Percentiles rank a stretch among this genome's conserved stretches.
phyloP scores from a whole-genome alignment of 2,113 vertebrate species.

The Marmota flaviventris region DNA sequence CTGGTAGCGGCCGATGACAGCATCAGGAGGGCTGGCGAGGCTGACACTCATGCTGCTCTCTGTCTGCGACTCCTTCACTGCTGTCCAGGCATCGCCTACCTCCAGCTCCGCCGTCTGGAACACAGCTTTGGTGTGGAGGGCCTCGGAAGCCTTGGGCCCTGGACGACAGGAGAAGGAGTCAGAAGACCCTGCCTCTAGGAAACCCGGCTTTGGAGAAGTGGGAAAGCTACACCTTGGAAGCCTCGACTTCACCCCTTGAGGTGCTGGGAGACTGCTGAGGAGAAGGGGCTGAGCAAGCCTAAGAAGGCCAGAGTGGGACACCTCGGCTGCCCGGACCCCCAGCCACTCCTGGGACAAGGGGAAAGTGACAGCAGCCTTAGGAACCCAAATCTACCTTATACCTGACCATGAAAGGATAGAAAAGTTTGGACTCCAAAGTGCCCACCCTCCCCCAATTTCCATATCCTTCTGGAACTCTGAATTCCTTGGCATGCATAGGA shows the following conservation, averaged over 20 bases:
- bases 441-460: neutral
- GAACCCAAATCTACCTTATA: neutral
- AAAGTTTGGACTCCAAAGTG: neutral
- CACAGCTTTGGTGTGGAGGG: slow-evolving; percentile 86
- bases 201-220: neutral
- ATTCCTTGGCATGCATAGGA: neutral
- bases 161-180: slow-evolving; percentile 30
- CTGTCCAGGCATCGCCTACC: slow-evolving; percentile 80
- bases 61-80: slow-evolving; percentile 35
- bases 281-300: neutral
- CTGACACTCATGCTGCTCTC: slow-evolving; percentile 69
- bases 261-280: neutral
- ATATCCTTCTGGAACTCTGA: neutral
- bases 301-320: neutral
- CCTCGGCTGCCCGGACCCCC: neutral
- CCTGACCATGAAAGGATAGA: neutral
- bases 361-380: neutral
- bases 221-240: neutral
- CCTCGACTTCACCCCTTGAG: neutral
- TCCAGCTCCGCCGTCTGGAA: slow-evolving; percentile 76
- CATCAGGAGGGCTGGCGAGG: slow-evolving; percentile 88
- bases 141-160: slow-evolving; percentile 89
- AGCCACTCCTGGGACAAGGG: neutral
- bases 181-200: neutral
- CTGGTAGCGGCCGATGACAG: slow-evolving; percentile 91